phyloP scores from a whole-genome alignment of 2,113 vertebrate genomes.

The Laterallus jamaicensis region DNA sequence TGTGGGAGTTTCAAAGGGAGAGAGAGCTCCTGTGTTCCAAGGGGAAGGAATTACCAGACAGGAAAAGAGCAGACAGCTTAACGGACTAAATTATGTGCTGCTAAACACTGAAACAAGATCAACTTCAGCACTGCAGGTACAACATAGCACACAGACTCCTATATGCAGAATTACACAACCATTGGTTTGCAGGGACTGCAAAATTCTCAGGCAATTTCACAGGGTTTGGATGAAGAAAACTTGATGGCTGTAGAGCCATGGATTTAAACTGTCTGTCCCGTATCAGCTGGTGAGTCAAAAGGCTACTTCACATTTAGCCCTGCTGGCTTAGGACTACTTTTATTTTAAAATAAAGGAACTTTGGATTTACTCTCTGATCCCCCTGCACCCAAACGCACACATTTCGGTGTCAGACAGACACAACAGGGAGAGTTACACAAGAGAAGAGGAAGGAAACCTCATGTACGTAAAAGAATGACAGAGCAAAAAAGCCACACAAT shows the following conservation, averaged over 20 bases:
- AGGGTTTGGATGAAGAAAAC: neutral
- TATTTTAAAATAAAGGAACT: neutral
- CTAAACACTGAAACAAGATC: neutral
- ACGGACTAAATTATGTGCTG: neutral
- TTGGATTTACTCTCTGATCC: neutral
- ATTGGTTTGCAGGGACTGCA: neutral
- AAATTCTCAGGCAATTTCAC: neutral
- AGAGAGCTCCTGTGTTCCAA: neutral
- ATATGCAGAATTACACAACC: neutral
- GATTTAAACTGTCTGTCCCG: neutral
- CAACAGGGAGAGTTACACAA: neutral
- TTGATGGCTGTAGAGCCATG: neutral
- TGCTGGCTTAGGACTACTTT: neutral
- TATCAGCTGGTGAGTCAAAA: neutral
- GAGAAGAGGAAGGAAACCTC: conserved; percentile 52
- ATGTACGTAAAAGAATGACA: conserved; percentile 27
- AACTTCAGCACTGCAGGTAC: neutral
- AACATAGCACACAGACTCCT: neutral
- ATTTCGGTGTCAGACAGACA: neutral
- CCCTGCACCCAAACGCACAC: neutral
- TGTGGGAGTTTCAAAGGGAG: conserved; percentile 43
- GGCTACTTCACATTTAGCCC: neutral
- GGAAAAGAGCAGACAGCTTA: conserved; percentile 22
- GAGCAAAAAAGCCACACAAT: neutral
- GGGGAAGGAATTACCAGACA: conserved; percentile 9